A percentile compares a stretch with the other conserved stretches of the same genome.
Conservation (phyloP, 2,113 vertebrate genomes). For the Micronycteris hirsuta region DNA sequence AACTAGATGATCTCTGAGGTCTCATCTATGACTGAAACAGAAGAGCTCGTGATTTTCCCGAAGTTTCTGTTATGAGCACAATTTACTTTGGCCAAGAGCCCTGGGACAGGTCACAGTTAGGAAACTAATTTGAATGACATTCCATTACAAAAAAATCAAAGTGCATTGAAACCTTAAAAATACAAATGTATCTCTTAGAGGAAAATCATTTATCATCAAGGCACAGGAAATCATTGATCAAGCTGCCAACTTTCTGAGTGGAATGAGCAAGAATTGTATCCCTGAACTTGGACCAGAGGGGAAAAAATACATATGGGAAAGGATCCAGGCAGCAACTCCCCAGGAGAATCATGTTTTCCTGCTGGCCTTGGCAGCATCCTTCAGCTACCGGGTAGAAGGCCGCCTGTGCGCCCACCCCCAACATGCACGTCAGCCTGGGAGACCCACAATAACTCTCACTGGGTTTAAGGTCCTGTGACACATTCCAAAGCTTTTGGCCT, state of each 20-base stretch:
- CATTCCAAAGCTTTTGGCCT: background rate
- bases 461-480: background rate
- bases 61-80: conserved; percentile 54
- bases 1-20: background rate
- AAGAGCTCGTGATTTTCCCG: conserved; percentile 40
- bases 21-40: background rate
- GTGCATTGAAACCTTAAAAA: conserved; percentile 29
- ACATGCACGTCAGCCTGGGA: rapidly evolving
- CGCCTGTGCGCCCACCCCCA: background rate
- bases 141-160: conserved; percentile 58
- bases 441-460: background rate
- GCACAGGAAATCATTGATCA: conserved; percentile 67
- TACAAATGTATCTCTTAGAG: conserved; percentile 54
- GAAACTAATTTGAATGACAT: conserved; percentile 53
- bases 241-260: conserved; percentile 55
- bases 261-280: conserved; percentile 24
- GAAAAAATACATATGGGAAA: background rate
- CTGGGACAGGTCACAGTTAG: conserved; percentile 28
- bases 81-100: conserved; percentile 63
- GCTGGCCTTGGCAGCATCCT: background rate
- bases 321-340: conserved; percentile 9
- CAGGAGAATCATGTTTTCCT: background rate
- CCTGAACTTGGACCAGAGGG: conserved; percentile 30
- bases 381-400: background rate
- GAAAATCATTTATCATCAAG: conserved; percentile 63